Evolutionary conservation across 2,888 invertebrate genomes (phyloP).

Genomic region (Catocala sponsa): DNA sequence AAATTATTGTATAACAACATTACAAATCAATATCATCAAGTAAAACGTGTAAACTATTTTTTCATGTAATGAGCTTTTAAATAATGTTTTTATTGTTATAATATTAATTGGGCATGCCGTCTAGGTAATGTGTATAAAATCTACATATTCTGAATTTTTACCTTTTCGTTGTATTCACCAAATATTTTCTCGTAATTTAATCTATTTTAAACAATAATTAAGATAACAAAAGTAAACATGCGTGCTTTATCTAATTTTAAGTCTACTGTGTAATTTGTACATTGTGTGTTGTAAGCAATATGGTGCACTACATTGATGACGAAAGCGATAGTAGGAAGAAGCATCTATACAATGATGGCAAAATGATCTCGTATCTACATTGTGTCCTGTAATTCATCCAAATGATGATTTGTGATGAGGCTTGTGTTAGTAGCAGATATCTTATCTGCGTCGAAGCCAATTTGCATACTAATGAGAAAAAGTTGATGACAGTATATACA

Average conservation of each 20-base stretch:
- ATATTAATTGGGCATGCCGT: too few relatives aligned
- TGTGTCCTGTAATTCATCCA: background rate
- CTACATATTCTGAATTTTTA: background rate
- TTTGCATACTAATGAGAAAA: conserved; percentile 30
- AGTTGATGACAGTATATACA: conserved; percentile 23
- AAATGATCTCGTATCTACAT: conserved; percentile 10
- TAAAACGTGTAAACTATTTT: too few relatives aligned
- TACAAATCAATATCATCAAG: too few relatives aligned
- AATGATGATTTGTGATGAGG: conserved; percentile 20
- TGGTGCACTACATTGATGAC: conserved; percentile 21
- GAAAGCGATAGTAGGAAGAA: conserved; percentile 40
- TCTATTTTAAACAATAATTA: conserved; percentile 24
- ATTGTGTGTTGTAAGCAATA: conserved; percentile 24
- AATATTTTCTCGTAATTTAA: conserved; percentile 2
- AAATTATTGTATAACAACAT: too few relatives aligned
- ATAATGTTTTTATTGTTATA: too few relatives aligned
- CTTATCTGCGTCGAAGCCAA: conserved; percentile 39
- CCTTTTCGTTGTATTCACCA: background rate
- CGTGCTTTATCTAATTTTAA: conserved; percentile 14
- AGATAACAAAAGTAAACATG: conserved; percentile 7
- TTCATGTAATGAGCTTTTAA: too few relatives aligned
- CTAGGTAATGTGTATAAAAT: background rate
- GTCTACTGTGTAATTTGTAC: conserved; percentile 21
- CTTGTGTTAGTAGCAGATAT: conserved; percentile 24
- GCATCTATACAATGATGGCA: conserved; percentile 19